Evolutionary conservation across 92 coral and sea anemone species (phyloP).

Genomic region (Epizoanthus fatuus): DNA sequence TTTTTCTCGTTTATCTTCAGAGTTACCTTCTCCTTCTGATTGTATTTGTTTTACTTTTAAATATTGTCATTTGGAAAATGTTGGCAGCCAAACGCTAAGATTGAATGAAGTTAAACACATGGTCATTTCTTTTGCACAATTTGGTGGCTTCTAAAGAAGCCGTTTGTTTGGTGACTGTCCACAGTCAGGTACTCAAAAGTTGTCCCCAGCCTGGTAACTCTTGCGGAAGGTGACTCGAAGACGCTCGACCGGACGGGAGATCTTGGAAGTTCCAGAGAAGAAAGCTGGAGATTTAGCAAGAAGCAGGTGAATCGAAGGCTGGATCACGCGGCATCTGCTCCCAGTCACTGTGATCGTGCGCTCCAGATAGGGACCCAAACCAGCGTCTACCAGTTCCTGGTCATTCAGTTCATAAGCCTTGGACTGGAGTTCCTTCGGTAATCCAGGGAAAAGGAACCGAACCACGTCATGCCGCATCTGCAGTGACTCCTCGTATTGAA

Average conservation of each 20-base stretch:
- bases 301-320: background rate
- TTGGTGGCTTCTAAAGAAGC: slow-evolving; percentile 95
- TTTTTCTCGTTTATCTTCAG: too few species aligned
- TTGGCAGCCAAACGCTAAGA: too few species aligned
- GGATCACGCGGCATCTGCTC: background rate
- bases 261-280: background rate
- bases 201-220: background rate
- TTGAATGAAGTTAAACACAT: too few species aligned
- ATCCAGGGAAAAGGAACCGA: too few species aligned
- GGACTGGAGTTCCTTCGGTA: too few species aligned
- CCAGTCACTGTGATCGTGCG: background rate
- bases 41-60: too few species aligned
- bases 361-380: background rate
- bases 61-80: too few species aligned
- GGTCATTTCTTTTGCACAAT: background rate
- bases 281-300: background rate
- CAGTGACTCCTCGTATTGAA: too few species aligned
- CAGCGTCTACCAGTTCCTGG: background rate
- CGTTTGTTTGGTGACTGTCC: slow-evolving; percentile 72
- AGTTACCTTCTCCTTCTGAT: too few species aligned
- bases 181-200: too few species aligned
- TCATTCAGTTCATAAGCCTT: background rate
- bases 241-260: background rate
- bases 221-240: background rate
- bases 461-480: too few species aligned